These are phyloP conservation scores for Sorex maritimensis DNA, from an alignment of 2,797 vertebrate genomes.

Conservation along the genomic window DNA sequence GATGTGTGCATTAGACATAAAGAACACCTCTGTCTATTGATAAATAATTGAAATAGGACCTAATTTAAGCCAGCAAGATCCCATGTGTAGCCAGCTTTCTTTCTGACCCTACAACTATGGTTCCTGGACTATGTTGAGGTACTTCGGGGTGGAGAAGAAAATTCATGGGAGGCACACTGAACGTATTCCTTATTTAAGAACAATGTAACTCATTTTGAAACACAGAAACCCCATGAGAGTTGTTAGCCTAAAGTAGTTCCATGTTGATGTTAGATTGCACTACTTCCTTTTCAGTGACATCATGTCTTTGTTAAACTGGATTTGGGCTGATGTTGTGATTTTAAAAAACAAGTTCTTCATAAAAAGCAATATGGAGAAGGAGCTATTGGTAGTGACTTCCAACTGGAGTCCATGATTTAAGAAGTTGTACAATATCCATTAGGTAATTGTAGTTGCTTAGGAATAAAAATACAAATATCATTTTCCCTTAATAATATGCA, in stretches of 20 bases:
- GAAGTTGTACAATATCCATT: neutral
- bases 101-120: neutral
- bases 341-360: neutral
- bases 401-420: constrained; percentile 1
- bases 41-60: neutral
- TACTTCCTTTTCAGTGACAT: neutral
- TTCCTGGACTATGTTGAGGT: neutral
- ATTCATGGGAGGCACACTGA: neutral
- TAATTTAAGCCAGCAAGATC: neutral
- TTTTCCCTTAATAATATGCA: neutral
- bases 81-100: too few relatives aligned
- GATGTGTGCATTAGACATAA: constrained; percentile 2
- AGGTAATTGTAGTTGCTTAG: neutral
- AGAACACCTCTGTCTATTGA: constrained; percentile 6
- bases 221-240: neutral
- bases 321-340: neutral
- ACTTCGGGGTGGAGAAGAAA: neutral
- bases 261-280: neutral
- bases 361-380: neutral
- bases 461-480: constrained; percentile 48
- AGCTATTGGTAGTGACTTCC: neutral
- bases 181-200: neutral
- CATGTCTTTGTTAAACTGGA: neutral
- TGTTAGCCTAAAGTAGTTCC: neutral
- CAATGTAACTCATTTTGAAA: neutral